Percentiles rank a stretch among this genome's conserved stretches.
Evolutionary conservation across 2,797 vertebrate genomes (phyloP).

Genomic region (Staurois parvus): DNA sequence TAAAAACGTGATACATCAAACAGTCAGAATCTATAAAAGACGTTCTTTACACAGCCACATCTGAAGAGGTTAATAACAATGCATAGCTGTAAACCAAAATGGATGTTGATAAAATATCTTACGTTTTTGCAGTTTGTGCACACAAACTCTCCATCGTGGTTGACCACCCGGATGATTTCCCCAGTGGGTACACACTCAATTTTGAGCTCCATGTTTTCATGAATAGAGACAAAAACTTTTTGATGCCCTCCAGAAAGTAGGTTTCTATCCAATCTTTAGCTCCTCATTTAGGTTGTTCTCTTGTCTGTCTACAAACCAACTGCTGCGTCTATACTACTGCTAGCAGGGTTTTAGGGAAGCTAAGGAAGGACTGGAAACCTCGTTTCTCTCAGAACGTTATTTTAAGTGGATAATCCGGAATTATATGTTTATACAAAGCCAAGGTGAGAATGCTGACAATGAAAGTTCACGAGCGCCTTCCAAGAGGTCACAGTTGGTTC

Average conservation of each 20-base stretch:
- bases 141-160: constrained; percentile 64
- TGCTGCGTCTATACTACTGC: constrained; percentile 22
- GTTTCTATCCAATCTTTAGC: not conserved
- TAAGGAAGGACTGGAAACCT: constrained; percentile 55
- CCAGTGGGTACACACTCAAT: constrained; percentile 75
- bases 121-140: constrained; percentile 70
- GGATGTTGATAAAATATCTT: constrained; percentile 63
- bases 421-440: constrained; percentile 68
- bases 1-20: constrained; percentile 4
- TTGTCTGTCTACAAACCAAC: constrained; percentile 32
- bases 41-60: not conserved
- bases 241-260: constrained; percentile 27
- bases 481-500: constrained; percentile 59
- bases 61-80: not conserved
- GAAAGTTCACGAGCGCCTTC: constrained; percentile 68
- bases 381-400: constrained; percentile 63
- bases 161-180: constrained; percentile 75
- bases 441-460: constrained; percentile 68
- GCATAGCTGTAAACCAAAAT: not conserved
- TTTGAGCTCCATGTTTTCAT: constrained; percentile 72
- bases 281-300: constrained; percentile 18
- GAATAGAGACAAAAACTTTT: not conserved
- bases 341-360: constrained; percentile 9
- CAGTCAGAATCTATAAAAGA: not conserved
- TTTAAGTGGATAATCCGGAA: constrained; percentile 66